A percentile compares a stretch with the other conserved stretches of the same genome.
Conservation (phyloP, 2,888 invertebrate species). For the Luperina testacea region DNA sequence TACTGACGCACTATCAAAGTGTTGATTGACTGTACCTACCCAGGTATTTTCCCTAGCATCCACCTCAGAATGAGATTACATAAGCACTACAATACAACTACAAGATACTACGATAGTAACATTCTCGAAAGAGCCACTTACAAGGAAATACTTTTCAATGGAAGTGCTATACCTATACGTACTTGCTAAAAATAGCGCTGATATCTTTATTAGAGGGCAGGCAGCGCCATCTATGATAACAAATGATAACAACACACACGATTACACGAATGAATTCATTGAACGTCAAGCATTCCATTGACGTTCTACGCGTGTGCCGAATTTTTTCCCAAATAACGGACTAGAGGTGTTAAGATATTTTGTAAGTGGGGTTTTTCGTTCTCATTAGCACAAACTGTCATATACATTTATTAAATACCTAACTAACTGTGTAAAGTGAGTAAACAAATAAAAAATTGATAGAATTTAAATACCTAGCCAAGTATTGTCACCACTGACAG, state of each 20-base stretch:
- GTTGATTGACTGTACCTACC: background rate
- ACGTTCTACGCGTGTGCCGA: background rate
- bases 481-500: slow-evolving; percentile 21
- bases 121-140: slow-evolving; percentile 50
- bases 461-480: slow-evolving; percentile 31
- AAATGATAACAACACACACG: slow-evolving; percentile 14
- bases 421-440: background rate
- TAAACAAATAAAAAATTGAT: background rate
- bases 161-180: background rate
- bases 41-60: background rate
- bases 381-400: background rate
- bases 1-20: background rate
- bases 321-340: background rate
- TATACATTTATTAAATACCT: background rate
- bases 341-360: background rate
- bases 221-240: slow-evolving; percentile 51
- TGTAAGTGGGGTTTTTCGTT: background rate
- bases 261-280: background rate
- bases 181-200: slow-evolving; percentile 34
- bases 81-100: too few species aligned
- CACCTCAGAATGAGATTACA: slow-evolving; percentile 13
- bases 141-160: slow-evolving; percentile 45
- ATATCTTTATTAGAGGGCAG: background rate
- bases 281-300: slow-evolving; percentile 5
- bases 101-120: slow-evolving; percentile 34